Evolutionary conservation across 2,113 vertebrate genomes (phyloP), one percentile per base, ranked within the genome.

Genomic region (Probosciger aterrimus): DNA sequence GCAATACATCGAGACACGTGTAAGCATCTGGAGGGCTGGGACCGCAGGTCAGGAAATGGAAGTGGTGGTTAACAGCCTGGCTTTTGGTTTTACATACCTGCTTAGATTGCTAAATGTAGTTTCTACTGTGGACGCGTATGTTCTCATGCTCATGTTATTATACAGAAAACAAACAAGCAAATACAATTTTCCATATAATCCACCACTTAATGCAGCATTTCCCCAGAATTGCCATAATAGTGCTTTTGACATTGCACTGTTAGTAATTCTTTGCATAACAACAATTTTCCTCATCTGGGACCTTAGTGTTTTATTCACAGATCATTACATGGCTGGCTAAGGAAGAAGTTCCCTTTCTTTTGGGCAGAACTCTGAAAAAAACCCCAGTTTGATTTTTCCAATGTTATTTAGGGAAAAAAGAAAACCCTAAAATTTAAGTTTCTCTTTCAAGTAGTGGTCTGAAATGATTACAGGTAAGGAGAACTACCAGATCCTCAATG

Each of bases 391-490:
- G 74, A 60, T 74, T 95, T 85, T 95, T 87, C 60, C 60, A 88
- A 95, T 52, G 86, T 74, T 91, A 89, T 82, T 94, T 83, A 93
- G 69, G 93, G 94, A 93, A 93, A 96, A 95, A 86, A 95, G 76
- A 96, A 95, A 81, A 88, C 33, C 39, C 85, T 91, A 95, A 92
- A 55, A 93, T 94, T 89, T 82, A 96, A 88, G 89, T 83, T 95
- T 97, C 94, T 96, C 96, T 97, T 98, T 97, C 95, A 91, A 97
- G 92, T 94, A 97, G 95, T 97, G 97, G 94, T 97, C 97, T 96
- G 96, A 96, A 97, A 92, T 95, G 90, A 79, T 95, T 86, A 95
- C 91, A 90, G 96, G 95, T 96, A 94, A 91, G 84, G 88, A 96
- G 95, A 94, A 86, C 91, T 83, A 78, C 84, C 77, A 93, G 85